Percentiles rank a stretch among this genome's conserved stretches.
Evolutionary conservation across 2,113 vertebrate genomes (phyloP).

Genomic region (Hydrochoerus hydrochaeris): DNA sequence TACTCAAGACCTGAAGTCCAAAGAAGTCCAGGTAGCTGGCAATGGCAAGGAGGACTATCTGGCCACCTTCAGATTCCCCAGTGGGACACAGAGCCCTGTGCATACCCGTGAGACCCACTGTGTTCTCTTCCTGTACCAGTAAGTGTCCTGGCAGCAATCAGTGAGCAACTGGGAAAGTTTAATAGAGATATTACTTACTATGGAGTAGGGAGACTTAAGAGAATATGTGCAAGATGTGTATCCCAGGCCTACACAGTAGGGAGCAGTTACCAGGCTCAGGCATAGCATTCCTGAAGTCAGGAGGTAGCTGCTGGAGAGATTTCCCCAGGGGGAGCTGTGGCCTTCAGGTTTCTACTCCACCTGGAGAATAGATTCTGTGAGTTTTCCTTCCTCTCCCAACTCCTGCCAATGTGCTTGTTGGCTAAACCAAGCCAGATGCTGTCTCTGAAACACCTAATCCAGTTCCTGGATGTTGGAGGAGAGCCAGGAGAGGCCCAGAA

Average conservation of each 20-base stretch:
- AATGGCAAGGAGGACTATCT: neutral
- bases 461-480: neutral
- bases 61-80: neutral
- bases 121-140: neutral
- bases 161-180: neutral
- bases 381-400: neutral
- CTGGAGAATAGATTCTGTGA: neutral
- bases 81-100: neutral
- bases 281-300: neutral
- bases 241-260: too few relatives aligned
- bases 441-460: neutral
- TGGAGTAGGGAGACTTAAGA: neutral
- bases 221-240: neutral
- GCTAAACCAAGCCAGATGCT: neutral
- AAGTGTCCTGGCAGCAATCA: neutral
- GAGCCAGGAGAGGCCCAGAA: neutral
- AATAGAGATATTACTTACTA: neutral
- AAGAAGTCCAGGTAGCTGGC: neutral
- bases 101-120: neutral
- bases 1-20: neutral
- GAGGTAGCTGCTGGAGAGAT: neutral
- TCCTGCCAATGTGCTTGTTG: neutral
- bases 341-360: neutral
- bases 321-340: neutral
- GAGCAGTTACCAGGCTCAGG: neutral